Evolutionary conservation across 2,888 invertebrate genomes (phyloP).

Genomic region (Drosophila cracens): DNA sequence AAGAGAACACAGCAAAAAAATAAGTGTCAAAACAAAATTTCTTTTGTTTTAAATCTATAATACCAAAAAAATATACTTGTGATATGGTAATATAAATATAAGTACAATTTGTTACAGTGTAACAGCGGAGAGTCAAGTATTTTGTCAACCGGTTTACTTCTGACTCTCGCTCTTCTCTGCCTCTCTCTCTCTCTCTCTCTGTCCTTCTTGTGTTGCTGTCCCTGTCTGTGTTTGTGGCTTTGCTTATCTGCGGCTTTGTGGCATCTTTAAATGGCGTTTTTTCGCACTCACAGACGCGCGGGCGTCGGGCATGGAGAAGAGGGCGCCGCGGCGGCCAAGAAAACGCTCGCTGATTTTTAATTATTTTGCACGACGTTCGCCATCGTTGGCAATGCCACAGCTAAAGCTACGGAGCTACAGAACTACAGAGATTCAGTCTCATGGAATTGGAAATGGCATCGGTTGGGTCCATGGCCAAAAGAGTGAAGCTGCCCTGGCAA

Average conservation of each 20-base stretch:
- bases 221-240: conserved; percentile 30
- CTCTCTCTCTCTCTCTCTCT: conserved; percentile 1
- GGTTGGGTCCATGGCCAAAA: conserved; percentile 16
- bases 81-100: neutral
- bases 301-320: conserved; percentile 41
- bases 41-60: neutral
- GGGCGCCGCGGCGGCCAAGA: conserved; percentile 15
- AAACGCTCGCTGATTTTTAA: conserved; percentile 75
- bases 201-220: neutral
- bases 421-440: conserved; percentile 10
- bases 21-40: neutral
- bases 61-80: neutral
- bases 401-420: conserved; percentile 4
- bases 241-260: conserved; percentile 80
- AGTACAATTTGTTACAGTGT: neutral
- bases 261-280: conserved; percentile 81
- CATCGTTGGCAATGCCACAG: conserved; percentile 44
- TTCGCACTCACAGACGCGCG: conserved; percentile 74
- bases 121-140: conserved; percentile 36
- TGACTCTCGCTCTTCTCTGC: neutral
- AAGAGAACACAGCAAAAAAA: neutral
- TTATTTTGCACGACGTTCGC: conserved; percentile 75
- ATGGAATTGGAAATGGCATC: conserved; percentile 20
- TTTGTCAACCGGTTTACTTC: conserved; percentile 72
- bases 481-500: conserved; percentile 31